phyloP scores from a whole-genome alignment of 2,797 vertebrate species.

The Melanotaenia nigrans region DNA sequence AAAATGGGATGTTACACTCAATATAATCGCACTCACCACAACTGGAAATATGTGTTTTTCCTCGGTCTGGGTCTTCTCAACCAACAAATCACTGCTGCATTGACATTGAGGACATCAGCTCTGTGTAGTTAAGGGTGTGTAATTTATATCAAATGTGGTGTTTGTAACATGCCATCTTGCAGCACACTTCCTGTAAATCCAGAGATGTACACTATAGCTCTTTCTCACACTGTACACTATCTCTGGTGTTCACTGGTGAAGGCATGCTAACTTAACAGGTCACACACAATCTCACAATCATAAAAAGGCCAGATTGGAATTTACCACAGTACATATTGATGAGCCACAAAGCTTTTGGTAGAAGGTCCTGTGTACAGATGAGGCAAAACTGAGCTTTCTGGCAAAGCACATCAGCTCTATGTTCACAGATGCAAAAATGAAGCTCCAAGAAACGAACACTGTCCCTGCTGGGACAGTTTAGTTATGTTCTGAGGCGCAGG shows the following conservation, averaged over 20 bases:
- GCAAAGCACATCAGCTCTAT: too few relatives aligned
- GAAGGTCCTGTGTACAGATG: too few relatives aligned
- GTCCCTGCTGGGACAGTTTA: too few relatives aligned
- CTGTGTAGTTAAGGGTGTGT: conserved; percentile 26
- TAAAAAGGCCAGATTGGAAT: too few relatives aligned
- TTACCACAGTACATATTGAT: too few relatives aligned
- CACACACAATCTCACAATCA: too few relatives aligned
- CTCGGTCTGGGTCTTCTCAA: conserved; percentile 5
- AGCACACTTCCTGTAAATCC: not conserved
- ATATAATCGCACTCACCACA: conserved; percentile 6
- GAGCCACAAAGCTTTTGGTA: too few relatives aligned
- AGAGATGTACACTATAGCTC: not conserved
- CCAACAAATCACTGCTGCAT: conserved; percentile 21
- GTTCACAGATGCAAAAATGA: too few relatives aligned
- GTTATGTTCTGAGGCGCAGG: too few relatives aligned
- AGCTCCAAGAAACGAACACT: too few relatives aligned
- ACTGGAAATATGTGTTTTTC: conserved; percentile 36
- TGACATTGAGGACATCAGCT: conserved; percentile 32
- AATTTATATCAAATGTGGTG: conserved; percentile 22
- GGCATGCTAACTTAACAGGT: not conserved
- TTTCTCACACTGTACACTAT: not conserved
- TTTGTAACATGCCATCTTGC: not conserved
- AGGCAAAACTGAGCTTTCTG: too few relatives aligned
- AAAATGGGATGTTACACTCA: conserved; percentile 14
- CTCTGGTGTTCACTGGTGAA: conserved; percentile 10